These are phyloP conservation scores for Tragulus kanchil DNA, from an alignment of 2,113 vertebrate genomes.

Conservation along the genomic window DNA sequence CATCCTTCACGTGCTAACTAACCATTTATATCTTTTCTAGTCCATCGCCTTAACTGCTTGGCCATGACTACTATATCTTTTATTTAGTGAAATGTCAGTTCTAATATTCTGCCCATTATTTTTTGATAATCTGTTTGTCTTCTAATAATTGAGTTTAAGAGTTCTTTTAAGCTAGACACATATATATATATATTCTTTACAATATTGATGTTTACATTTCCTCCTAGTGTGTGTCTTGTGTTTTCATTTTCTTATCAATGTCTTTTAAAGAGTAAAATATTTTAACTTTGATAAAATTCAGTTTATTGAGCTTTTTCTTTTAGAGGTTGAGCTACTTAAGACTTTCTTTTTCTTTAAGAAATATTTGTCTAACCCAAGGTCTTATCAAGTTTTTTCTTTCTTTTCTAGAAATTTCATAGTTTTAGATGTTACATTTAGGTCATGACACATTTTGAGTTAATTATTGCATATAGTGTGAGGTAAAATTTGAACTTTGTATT, in stretches of 20 bases:
- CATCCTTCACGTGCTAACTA: background rate
- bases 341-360: background rate
- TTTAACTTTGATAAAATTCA: background rate
- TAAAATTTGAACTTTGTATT: background rate
- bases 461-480: background rate
- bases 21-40: background rate
- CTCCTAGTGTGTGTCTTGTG: background rate
- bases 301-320: background rate
- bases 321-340: background rate
- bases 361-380: background rate
- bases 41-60: too few relatives aligned
- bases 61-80: background rate
- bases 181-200: background rate
- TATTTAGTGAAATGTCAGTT: background rate
- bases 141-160: background rate
- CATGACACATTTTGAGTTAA: background rate
- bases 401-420: background rate
- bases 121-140: background rate
- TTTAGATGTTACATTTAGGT: background rate
- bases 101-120: background rate
- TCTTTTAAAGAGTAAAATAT: background rate
- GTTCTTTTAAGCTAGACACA: background rate
- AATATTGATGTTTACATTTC: background rate
- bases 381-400: background rate
- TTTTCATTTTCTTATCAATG: background rate